Percentiles rank a stretch among this genome's conserved stretches.
These are phyloP conservation scores for Phalanger gymnotis DNA, from an alignment of 2,797 vertebrate genomes.

Conservation along the genomic window DNA sequence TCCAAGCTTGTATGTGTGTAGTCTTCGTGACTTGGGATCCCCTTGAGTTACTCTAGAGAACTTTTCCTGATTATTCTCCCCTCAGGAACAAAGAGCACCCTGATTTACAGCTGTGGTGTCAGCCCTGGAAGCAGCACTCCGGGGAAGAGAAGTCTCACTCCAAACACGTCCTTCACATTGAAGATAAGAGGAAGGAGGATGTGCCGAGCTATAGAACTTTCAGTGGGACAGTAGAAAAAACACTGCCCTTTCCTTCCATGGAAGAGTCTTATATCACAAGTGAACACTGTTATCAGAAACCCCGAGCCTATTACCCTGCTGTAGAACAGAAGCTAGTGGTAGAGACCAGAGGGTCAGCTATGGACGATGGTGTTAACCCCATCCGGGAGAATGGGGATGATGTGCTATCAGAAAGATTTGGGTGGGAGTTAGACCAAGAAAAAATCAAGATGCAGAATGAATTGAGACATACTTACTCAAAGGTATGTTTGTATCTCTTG, in stretches of 20 bases:
- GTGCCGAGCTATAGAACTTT: conserved; percentile 85
- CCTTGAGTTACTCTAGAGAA: conserved; percentile 31
- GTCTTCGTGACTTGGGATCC: conserved; percentile 12
- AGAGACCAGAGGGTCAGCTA: conserved; percentile 92
- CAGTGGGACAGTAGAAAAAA: conserved; percentile 88
- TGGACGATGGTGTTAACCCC: conserved; percentile 91
- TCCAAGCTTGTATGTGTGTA: background rate
- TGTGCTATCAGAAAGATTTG: conserved; percentile 85
- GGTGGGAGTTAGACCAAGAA: conserved; percentile 89
- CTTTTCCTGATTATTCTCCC: conserved; percentile 44
- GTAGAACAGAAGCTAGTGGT: conserved; percentile 96
- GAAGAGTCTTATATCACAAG: conserved; percentile 97
- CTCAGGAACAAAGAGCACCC: conserved; percentile 92
- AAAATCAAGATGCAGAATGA: conserved; percentile 83
- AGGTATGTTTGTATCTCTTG: conserved; percentile 80
- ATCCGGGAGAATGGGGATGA: conserved; percentile 89
- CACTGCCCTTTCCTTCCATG: conserved; percentile 81
- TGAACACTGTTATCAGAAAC: conserved; percentile 99
- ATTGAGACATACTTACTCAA: conserved; percentile 83
- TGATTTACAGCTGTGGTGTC: conserved; percentile 95
- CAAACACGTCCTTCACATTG: conserved; percentile 81
- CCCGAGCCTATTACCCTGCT: conserved; percentile 94
- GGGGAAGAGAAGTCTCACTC: conserved; percentile 85
- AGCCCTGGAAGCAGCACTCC: conserved; percentile 91
- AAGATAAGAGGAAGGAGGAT: conserved; percentile 85